Evolutionary conservation across 2,888 invertebrate species (phyloP).

Genomic region (Abscondita cerata): DNA sequence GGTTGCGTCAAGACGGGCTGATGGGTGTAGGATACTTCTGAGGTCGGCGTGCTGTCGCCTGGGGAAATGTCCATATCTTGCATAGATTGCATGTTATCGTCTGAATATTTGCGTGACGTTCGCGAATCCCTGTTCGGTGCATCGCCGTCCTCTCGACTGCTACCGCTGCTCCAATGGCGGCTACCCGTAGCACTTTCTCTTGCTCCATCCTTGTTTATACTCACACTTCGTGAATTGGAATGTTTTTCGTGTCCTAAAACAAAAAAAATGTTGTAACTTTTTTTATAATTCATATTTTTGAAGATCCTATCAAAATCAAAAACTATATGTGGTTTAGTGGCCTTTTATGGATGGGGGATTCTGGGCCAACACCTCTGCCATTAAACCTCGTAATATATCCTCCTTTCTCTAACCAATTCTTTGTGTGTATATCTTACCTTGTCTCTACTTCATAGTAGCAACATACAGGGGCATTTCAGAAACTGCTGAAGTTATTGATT

Average conservation of each 20-base stretch:
- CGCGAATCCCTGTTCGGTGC: conserved; percentile 44
- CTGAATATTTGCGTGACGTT: conserved; percentile 50
- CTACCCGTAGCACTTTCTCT: conserved; percentile 50
- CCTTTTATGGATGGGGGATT: too few species aligned
- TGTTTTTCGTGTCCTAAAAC: conserved; percentile 72
- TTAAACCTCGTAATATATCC: too few species aligned
- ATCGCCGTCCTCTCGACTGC: conserved; percentile 38
- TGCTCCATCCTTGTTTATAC: conserved; percentile 49
- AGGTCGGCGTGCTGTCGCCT: conserved; percentile 86
- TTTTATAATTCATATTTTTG: too few species aligned
- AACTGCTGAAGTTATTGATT: too few species aligned
- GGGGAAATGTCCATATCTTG: conserved; percentile 97
- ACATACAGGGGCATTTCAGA: too few species aligned
- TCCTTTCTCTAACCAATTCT: too few species aligned
- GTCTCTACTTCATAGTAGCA: too few species aligned
- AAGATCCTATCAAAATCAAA: too few species aligned
- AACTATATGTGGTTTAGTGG: too few species aligned
- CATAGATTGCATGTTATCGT: conserved; percentile 45
- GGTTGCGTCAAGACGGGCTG: conserved; percentile 40
- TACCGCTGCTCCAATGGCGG: conserved; percentile 48
- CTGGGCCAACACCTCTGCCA: too few species aligned
- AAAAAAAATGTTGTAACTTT: conserved; percentile 2
- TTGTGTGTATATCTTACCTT: too few species aligned
- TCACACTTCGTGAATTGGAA: conserved; percentile 71
- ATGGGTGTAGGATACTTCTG: conserved; percentile 75